phyloP scores from a whole-genome alignment of 2,888 invertebrate species.

The Ferdinandea cuprea region DNA sequence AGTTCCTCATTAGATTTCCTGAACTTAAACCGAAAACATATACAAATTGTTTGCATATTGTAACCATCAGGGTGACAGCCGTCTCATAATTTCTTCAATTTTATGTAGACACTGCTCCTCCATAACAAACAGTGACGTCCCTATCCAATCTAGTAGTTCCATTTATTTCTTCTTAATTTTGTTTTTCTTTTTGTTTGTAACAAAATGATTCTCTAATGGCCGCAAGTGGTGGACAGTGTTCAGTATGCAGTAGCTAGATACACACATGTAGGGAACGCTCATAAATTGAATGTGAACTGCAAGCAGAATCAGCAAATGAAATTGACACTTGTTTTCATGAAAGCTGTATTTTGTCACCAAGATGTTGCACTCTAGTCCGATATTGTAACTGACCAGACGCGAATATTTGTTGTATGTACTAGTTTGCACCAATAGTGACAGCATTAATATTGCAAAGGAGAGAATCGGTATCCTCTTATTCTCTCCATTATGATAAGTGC shows the following conservation, averaged over 20 bases:
- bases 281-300: constrained; percentile 10
- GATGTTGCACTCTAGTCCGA: constrained; percentile 12
- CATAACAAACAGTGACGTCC: background rate
- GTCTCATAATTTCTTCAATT: constrained; percentile 2
- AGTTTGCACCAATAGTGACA: constrained; percentile 22
- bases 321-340: constrained; percentile 31
- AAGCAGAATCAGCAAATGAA: constrained; percentile 2
- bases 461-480: constrained; percentile 2
- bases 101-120: background rate
- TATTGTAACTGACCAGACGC: constrained; percentile 5
- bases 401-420: background rate
- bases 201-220: constrained; percentile 7
- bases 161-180: background rate
- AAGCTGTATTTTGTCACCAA: constrained; percentile 2
- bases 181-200: background rate
- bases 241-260: background rate
- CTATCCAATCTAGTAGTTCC: background rate
- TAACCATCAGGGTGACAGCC: background rate
- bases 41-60: background rate
- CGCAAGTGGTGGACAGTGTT: constrained; percentile 1
- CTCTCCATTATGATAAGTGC: constrained; percentile 38
- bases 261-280: background rate
- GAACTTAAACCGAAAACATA: background rate
- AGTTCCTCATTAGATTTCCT: background rate
- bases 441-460: constrained; percentile 26